Evolutionary conservation across 2,797 vertebrate species (phyloP), one percentile per base, ranked within the genome.

Genomic region (Corythornis leucogaster): DNA sequence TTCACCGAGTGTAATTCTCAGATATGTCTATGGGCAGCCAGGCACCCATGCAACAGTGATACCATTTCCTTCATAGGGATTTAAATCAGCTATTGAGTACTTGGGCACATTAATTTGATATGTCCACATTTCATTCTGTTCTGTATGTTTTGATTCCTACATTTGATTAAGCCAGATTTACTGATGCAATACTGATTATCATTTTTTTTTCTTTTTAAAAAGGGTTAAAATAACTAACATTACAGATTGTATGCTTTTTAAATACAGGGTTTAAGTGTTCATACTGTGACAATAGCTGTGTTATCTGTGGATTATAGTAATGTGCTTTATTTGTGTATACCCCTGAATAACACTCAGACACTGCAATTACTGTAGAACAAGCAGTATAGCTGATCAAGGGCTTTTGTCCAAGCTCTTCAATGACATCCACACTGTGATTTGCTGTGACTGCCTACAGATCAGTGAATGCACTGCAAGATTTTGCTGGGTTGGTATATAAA

Each of bases 291-390:
- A 67, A 92, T 8, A 48, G 45, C 33, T 73, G 40, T 31, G 50
- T 87, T 90, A 63, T 85, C 42, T 78, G 88, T 87, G 40, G 75
- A 92, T 91, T 92, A 66, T 18, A 70, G 57, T 19, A 57, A 51
- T 62, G 73, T 71, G 28, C 17, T 92, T 80, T 73, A 43, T 78
- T 96, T 93, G 57, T 82, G 26, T 31, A 80, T 85, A 88, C 48
- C 68, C 43, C 75, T 55, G 74, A 81, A 97, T 96, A 85, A 91
- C 21, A 46, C 90, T 80, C 68, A 89, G 63, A 76, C 58, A 12
- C 68, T 88, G 77, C 76, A 91, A 91, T 89, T 94, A 80, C 64
- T 76, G 74, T 28, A 85, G 81, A 91, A 87, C 66, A 95, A 92
- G 80, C 57, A 78, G 79, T 69, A 46, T 12, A 84, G 63, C 58